These are phyloP conservation scores for Danionella dracula DNA, from an alignment of 2,797 vertebrate species.

Conservation along the genomic window DNA sequence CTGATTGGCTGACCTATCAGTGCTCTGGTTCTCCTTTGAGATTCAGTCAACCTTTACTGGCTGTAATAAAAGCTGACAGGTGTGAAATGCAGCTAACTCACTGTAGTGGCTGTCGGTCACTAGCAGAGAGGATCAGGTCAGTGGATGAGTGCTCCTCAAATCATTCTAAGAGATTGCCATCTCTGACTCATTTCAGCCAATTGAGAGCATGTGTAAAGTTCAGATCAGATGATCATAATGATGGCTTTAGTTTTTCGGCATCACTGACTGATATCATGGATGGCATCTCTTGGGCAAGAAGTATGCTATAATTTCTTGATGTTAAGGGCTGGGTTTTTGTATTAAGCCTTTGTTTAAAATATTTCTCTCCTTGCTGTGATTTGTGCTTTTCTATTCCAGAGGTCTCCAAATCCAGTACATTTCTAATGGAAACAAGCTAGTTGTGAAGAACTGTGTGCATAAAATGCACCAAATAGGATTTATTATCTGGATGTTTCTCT, in stretches of 20 bases:
- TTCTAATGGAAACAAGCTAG: too few relatives aligned
- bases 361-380: too few relatives aligned
- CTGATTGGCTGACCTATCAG: background rate
- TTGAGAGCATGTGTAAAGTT: background rate
- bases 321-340: too few relatives aligned
- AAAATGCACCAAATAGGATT: too few relatives aligned
- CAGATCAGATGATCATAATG: background rate
- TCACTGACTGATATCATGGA: background rate
- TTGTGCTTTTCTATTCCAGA: too few relatives aligned
- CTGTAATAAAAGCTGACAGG: slow-evolving; percentile 34
- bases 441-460: too few relatives aligned
- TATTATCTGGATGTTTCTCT: too few relatives aligned
- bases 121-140: slow-evolving; percentile 9
- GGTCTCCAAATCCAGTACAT: too few relatives aligned
- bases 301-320: background rate
- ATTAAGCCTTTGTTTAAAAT: too few relatives aligned
- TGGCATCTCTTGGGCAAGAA: background rate
- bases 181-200: background rate
- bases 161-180: slow-evolving; percentile 5
- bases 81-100: slow-evolving; percentile 31
- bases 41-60: slow-evolving; percentile 8
- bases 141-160: background rate
- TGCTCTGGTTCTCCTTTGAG: background rate
- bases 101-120: slow-evolving; percentile 22
- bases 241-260: background rate